Percentiles rank a stretch among this genome's conserved stretches.
Conservation (phyloP, 2,113 vertebrate species). For the Malaclemys terrapin region DNA sequence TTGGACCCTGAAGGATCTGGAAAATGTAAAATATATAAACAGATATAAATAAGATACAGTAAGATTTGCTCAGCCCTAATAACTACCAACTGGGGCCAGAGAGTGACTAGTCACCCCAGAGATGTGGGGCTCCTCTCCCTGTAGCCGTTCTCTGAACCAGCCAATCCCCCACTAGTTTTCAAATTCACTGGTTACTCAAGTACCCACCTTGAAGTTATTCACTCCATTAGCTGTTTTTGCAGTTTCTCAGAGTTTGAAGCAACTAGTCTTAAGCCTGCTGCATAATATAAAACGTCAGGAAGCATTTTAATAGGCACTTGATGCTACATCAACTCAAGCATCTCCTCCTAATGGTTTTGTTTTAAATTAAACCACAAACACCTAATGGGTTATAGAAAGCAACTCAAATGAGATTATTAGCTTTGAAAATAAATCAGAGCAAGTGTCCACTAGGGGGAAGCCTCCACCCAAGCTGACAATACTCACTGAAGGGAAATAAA, state of each 20-base stretch:
- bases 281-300: neutral
- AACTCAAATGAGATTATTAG: neutral
- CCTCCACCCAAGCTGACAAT: slow-evolving; percentile 11
- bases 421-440: neutral
- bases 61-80: neutral
- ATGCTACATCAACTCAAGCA: neutral
- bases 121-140: neutral
- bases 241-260: neutral
- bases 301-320: neutral
- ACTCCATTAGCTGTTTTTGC: neutral
- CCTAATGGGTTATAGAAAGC: neutral
- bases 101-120: neutral
- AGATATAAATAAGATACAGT: neutral
- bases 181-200: neutral
- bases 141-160: neutral
- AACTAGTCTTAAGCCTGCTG: neutral
- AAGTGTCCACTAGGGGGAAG: slow-evolving; percentile 59
- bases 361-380: neutral
- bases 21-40: neutral
- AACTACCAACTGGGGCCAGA: neutral
- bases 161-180: neutral
- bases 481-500: neutral
- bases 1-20: neutral
- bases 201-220: neutral
- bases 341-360: neutral